Base-by-base conservation (phyloP, 2,797 vertebrate genomes). In the Acomys russatus region DNA sequence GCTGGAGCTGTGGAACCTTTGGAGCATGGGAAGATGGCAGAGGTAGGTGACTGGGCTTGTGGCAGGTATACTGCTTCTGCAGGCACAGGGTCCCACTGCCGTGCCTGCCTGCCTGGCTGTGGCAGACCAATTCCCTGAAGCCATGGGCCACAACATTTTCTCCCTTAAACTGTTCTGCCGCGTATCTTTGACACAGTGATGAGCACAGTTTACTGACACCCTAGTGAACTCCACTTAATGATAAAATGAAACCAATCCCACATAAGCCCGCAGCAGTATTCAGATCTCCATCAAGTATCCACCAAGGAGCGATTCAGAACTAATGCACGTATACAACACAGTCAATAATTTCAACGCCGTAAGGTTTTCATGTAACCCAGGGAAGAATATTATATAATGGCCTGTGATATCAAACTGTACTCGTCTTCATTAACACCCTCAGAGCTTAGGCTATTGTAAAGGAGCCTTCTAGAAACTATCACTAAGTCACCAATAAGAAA, bases 301-400 rank as follows among this genome's bases (percentile, higher is more conserved):
- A 90, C 59, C 35, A 83, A 54, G 23, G 68, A 87, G 35, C 49
- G 83, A 87, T 61, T 88, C 9, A 82, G 63, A 89, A 44, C 77
- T 77, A 94, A 10, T n/a, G n/a, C 59, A 25, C 56, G 30, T 64
- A 12, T 66, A 10, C 38, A 80, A 33, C 38, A 73, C 12, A 68
- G 70, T 93, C 51, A 82, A 87, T 12, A 38, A 78, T 90, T 80
- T 91, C 76, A 80, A 76, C 80, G 70, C 3, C 5, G 35, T 66
- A 86, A 80, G 59, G 68, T 71, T 44, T 95, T 64, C 61, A 79
- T 71, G 9, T 22, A 88, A 23, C 30, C 54, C 38, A 76, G 86
- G 23, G 44, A 92, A 92, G 70, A 91, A 49, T 87, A 90, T 78
- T 84, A 96, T 76, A 33, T 78, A 84, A 92, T 18, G 38, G 63